These are phyloP conservation scores for Bombus confusus DNA, from an alignment of 1,140 invertebrate species.

Conservation along the genomic window DNA sequence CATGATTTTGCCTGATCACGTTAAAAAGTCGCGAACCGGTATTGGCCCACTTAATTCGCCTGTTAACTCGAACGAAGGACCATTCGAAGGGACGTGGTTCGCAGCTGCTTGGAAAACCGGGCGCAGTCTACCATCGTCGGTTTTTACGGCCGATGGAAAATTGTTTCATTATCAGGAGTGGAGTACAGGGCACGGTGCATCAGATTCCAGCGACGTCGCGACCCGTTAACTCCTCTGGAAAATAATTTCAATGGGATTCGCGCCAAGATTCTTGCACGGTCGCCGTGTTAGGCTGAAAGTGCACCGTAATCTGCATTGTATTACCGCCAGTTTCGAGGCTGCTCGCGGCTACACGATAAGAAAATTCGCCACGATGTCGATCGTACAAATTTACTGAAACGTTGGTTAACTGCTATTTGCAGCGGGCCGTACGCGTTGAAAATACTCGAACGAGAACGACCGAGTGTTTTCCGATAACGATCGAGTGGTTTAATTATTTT, in stretches of 20 bases:
- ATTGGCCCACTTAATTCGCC: not conserved
- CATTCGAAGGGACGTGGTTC: not conserved
- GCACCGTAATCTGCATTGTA: slow-evolving; percentile 36
- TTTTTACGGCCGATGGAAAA: slow-evolving; percentile 18
- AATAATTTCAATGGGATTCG: slow-evolving; percentile 46
- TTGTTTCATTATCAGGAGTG: slow-evolving; percentile 38
- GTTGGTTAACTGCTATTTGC: not conserved
- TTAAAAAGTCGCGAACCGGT: not conserved
- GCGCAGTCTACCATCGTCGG: not conserved
- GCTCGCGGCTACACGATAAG: slow-evolving; percentile 37
- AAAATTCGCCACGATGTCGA: slow-evolving; percentile 49
- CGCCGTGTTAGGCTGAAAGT: slow-evolving; percentile 13
- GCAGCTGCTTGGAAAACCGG: not conserved
- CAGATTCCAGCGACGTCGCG: slow-evolving; percentile 8
- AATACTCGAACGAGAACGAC: not conserved
- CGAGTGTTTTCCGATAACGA: not conserved
- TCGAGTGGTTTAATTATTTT: too few species aligned
- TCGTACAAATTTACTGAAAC: slow-evolving; percentile 40
- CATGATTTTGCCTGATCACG: not conserved
- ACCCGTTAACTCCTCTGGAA: slow-evolving; percentile 25
- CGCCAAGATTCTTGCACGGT: slow-evolving; percentile 26
- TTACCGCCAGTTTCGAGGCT: slow-evolving; percentile 33
- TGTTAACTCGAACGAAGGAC: not conserved
- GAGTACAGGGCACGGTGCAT: slow-evolving; percentile 4
- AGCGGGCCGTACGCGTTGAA: not conserved